Evolutionary conservation across 2,888 invertebrate species (phyloP), one percentile per base, ranked within the genome.

Genomic region (Brachypalpus laphriformis): DNA sequence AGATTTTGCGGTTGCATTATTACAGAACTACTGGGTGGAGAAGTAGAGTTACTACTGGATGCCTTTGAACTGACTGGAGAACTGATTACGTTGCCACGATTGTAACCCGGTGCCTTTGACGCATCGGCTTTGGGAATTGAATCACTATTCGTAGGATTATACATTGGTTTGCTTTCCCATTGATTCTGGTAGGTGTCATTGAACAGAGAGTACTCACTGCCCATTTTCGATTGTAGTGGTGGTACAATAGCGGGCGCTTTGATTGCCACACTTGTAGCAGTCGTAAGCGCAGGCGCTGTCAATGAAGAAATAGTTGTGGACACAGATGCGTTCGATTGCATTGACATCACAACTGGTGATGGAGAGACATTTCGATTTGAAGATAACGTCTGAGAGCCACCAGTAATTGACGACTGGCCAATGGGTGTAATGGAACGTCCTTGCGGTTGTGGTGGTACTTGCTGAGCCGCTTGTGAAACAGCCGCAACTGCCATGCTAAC

Each of bases 101-200:
- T 91, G 91, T 98, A 98, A 0, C 98, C 98, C 0, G 98, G 98
- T 78, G 98, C 98, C 92, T 98, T 98, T 54, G 97, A 95, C 3
- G 96, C 96, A 92, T 98, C 97, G 83, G 95, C 97, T 93, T 95
- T 93, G 37, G 92, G 92, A 56, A 91, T 80, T 16, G 91, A 89
- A 87, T 93, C 91, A 63, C 88, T 89, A 0, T 89, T 90, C 42
- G 93, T 93, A 1, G 92, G 92, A 89, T 91, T 91, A 90, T 93
- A 93, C 74, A 89, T 89, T 89, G 93, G 82, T n/a, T 87, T 87
- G 45, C 89, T 93, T 90, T 93, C 92, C 92, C 93, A 92, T 89
- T 93, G 91, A 89, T 92, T 91, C 87, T 92, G 91, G 89, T 93
- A 91, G 91, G 93, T 89, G 90, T 97, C 97, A 90, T 97, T 96